Evolutionary conservation across 2,888 invertebrate species (phyloP).

Genomic region (Melolontha melolontha): DNA sequence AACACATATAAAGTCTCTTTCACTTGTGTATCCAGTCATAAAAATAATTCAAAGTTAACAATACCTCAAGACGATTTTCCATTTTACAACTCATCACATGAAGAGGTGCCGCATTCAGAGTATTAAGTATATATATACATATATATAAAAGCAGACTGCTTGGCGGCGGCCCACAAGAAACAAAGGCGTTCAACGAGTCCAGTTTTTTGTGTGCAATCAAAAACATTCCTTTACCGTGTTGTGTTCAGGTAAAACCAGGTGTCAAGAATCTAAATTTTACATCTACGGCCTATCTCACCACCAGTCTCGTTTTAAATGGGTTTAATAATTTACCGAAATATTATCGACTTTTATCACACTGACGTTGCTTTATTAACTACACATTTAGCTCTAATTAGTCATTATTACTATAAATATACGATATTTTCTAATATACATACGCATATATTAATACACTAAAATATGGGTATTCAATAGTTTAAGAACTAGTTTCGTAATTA

Average conservation of each 20-base stretch:
- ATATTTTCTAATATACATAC: too few species aligned
- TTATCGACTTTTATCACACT: constrained; percentile 47
- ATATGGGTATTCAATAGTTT: too few species aligned
- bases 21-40: constrained; percentile 53
- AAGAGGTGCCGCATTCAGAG: constrained; percentile 38
- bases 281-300: constrained; percentile 41
- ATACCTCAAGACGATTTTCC: constrained; percentile 54
- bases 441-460: too few species aligned
- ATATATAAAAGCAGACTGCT: constrained; percentile 52
- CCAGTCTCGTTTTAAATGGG: constrained; percentile 45
- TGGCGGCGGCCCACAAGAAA: constrained; percentile 53
- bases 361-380: constrained; percentile 42
- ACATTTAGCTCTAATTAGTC: constrained; percentile 22
- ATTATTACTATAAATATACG: too few species aligned
- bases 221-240: constrained; percentile 51
- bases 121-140: constrained; percentile 33
- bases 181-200: constrained; percentile 52
- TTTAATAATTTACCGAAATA: constrained; percentile 48
- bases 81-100: constrained; percentile 56
- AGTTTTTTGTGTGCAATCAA: constrained; percentile 52
- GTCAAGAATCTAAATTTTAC: constrained; percentile 54
- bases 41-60: constrained; percentile 56
- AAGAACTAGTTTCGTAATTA: too few species aligned
- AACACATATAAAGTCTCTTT: constrained; percentile 50
- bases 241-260: constrained; percentile 52